phyloP scores from a whole-genome alignment of 2,113 vertebrate species.

The Rafetus swinhoei region DNA sequence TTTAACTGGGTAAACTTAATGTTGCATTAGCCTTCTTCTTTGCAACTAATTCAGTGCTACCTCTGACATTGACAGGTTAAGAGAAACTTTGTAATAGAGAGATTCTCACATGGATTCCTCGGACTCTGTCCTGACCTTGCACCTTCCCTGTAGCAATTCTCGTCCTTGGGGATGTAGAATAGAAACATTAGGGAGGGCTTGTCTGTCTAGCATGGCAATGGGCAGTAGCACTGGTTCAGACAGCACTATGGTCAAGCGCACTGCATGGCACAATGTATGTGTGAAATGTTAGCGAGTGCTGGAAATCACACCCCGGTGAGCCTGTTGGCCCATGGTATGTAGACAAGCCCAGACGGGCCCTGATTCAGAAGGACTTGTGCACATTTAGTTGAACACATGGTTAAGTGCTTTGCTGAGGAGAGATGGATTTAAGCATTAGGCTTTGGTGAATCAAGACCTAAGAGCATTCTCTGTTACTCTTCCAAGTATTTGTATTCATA shows the following conservation, averaged over 20 bases:
- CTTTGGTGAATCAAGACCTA: no score
- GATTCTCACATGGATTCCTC: background rate
- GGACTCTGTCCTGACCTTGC: background rate
- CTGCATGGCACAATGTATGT: no score
- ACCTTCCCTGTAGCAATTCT: background rate
- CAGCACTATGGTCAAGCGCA: background rate
- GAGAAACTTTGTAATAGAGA: accelerated
- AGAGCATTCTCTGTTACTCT: no score
- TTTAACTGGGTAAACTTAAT: background rate
- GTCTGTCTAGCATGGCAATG: background rate
- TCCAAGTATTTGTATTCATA: no score
- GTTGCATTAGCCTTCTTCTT: background rate
- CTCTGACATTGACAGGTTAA: background rate
- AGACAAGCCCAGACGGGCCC: no score
- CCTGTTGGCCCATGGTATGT: no score
- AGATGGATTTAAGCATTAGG: no score
- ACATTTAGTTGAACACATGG: no score
- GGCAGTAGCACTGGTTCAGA: background rate
- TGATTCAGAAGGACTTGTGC: no score
- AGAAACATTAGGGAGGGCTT: background rate
- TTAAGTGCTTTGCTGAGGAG: no score
- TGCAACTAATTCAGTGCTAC: background rate
- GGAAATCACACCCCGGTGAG: no score
- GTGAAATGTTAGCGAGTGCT: no score
- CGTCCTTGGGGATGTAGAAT: background rate